Base-by-base conservation (phyloP, 2,113 vertebrate genomes). In the Lipotes vexillifer region DNA sequence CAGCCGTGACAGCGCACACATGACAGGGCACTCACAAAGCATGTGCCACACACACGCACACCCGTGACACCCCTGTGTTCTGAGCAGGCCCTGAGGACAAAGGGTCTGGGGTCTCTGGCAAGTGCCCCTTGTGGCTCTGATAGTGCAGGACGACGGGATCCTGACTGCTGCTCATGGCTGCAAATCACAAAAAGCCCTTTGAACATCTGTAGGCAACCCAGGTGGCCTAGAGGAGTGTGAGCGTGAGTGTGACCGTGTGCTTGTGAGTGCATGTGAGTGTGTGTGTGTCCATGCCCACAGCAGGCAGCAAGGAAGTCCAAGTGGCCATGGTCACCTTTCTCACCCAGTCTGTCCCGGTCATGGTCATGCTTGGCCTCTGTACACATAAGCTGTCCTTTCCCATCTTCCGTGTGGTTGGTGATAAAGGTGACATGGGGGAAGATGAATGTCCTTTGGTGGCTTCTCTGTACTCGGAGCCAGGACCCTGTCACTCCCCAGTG, bases 251-350 rank as follows among this genome's bases (percentile, higher is more conserved):
- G 59, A 23, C 27, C 21, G 15, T 29, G 59, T 8, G 4, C 21
- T 27, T 55, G 10, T 25, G 17, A 12, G 57, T 11, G 29, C 14
- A 1, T 38, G 23, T 3, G 13, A 4, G 46, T 8, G 74, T 23
- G 17, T 84, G 59, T 1, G 1, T 59, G 12, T 33, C 23, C 23
- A 8, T 4, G 10, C 0, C 1, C 14, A 21, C 25, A 27, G 33
- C 33, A 20, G 25, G 97, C 97, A 95, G 91, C 93, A 97, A 92
- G 78, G 97, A 97, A 91, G 75, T 81, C 97, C 90, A 93, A 96
- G 94, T 36, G 36, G 91, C 94, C 59, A 23, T 55, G 93, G 97
- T 97, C 93, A 93, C 96, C 97, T 96, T 94, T 81, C 90, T 96
- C 95, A 97, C 89, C 95, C 68, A 71, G 88, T 89, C 74, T 85